Base-by-base conservation (phyloP, 2,797 vertebrate genomes). In the Chiroxiphia lanceolata region DNA sequence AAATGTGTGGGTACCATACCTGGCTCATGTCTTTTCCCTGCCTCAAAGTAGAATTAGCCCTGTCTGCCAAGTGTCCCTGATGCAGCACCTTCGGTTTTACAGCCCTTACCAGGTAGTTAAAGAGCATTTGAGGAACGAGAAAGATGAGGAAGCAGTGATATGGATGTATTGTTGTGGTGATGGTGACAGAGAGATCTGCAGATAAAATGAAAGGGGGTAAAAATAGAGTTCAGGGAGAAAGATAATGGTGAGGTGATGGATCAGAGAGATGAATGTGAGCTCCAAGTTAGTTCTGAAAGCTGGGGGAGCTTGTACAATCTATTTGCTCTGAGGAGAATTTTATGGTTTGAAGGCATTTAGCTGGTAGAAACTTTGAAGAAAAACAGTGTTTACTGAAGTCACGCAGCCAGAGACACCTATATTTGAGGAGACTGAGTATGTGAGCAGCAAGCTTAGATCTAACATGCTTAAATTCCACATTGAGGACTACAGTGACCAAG, bases 221-320 rank as follows among this genome's bases (percentile, higher is more conserved):
- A 76, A 72, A 42, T 3, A 76, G 17, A 79, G n/a, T 83, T 86
- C 44, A 42, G 34, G 48, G 23, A 54, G 68, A 59, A 84, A 51
- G 56, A 17, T 11, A 34, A 51, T 15, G 4, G n/a, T 34, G 84
- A 59, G 69, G 15, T 69, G 60, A 53, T 3, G 16, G 27, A 54
- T 47, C 50, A 61, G 15, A 59, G 45, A 72, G 36, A 38, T 33
- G 21, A 80, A 69, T 3, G 6, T 69, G 56, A 78, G 33, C 63
- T 76, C 44, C 53, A 75, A 33, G 72, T 50, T 38, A 60, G 23
- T 16, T 53, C 0, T 3, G 34, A 38, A 80, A 80, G 45, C 29
- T 0, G 0, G 4, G 17, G 53, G 23, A 67, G 17, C 21, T 51
- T 74, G 25, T 40, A 69, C 40, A n/a, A 19, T 12, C 38, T 54